Evolutionary conservation across 1,140 invertebrate species (phyloP).

Genomic region (Paraescarpia echinospica): DNA sequence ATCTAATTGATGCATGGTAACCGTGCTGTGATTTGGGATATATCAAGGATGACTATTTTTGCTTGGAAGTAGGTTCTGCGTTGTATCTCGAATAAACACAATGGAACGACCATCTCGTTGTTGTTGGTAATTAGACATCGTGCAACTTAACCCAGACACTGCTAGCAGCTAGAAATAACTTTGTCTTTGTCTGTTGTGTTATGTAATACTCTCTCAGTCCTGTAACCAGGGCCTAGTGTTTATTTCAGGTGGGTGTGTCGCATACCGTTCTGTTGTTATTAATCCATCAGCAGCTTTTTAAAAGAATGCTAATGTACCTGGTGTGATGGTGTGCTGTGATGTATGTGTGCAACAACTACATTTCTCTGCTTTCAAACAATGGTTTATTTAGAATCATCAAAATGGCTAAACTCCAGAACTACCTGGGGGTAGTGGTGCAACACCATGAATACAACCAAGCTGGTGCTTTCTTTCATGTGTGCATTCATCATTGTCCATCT

Average conservation of each 20-base stretch:
- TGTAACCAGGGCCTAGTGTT: neutral
- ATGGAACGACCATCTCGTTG: neutral
- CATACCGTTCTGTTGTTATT: neutral
- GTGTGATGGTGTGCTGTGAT: neutral
- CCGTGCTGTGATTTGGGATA: neutral
- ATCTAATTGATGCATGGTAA: neutral
- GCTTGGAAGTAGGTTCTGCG: neutral
- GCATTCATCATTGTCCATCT: neutral
- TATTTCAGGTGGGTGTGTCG: neutral
- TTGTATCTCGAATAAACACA: neutral
- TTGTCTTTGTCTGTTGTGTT: neutral
- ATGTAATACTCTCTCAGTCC: neutral
- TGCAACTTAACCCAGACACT: neutral
- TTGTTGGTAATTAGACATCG: neutral
- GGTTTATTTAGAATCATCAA: neutral
- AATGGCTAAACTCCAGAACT: neutral
- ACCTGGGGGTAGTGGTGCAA: neutral
- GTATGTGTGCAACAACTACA: too few species aligned
- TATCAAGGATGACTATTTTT: constrained; percentile 1
- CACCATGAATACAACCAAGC: neutral
- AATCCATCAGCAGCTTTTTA: neutral
- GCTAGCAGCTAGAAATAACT: neutral
- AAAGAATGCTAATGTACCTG: neutral
- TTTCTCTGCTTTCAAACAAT: neutral
- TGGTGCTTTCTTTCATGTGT: neutral